Percentiles rank a stretch among this genome's conserved stretches.
These are phyloP conservation scores for Chaitophorus viminalis DNA, from an alignment of 2,888 invertebrate genomes.

Conservation along the genomic window DNA sequence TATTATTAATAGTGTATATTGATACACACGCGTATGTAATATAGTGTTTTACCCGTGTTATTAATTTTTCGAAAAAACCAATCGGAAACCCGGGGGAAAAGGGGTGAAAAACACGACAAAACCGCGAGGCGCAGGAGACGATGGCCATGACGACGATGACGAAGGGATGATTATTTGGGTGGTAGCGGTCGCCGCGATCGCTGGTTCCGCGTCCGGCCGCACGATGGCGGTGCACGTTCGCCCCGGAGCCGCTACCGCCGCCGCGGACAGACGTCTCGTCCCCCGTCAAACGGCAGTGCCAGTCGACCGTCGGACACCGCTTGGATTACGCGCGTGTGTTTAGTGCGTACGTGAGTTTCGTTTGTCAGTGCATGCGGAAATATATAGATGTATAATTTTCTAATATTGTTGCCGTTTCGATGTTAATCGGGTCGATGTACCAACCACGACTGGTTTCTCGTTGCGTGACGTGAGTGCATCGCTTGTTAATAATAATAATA, in stretches of 20 bases:
- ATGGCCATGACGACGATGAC: background rate
- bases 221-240: conserved; percentile 43
- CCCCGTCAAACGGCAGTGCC: conserved; percentile 9
- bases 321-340: conserved; percentile 33
- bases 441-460: no score
- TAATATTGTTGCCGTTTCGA: background rate
- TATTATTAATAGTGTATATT: background rate
- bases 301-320: conserved; percentile 55
- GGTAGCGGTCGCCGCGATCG: background rate
- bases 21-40: background rate
- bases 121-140: background rate
- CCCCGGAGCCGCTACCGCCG: background rate
- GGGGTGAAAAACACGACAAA: background rate
- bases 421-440: no score
- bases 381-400: no score
- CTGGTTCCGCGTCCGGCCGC: conserved; percentile 41
- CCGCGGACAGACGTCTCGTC: conserved; percentile 27
- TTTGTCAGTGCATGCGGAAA: background rate
- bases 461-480: background rate
- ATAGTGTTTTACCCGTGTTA: background rate
- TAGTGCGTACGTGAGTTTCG: conserved; percentile 10
- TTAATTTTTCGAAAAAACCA: background rate
- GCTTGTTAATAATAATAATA: no score
- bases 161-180: background rate
- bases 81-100: background rate